These are phyloP conservation scores for Poecile atricapillus DNA, from an alignment of 2,113 vertebrate genomes.

Conservation along the genomic window DNA sequence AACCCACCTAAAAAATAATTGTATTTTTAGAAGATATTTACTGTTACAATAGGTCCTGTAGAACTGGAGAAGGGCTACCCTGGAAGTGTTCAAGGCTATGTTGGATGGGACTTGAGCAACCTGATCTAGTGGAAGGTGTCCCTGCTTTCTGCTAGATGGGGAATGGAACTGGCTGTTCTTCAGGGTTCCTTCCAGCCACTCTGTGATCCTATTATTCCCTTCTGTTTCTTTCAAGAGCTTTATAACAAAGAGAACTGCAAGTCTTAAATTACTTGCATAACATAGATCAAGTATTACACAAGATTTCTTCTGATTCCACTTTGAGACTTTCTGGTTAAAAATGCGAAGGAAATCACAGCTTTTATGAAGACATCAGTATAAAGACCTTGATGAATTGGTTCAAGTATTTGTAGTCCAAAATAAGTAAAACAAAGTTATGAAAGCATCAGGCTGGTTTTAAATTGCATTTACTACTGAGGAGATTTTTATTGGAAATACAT, in stretches of 20 bases:
- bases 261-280: background rate
- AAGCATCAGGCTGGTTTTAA: background rate
- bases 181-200: background rate
- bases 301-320: background rate
- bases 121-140: background rate
- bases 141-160: background rate
- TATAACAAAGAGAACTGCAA: background rate
- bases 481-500: background rate
- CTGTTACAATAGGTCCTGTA: background rate
- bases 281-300: background rate
- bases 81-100: background rate
- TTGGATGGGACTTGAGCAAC: background rate
- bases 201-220: background rate
- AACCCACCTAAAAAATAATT: background rate
- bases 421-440: background rate
- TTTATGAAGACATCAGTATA: background rate
- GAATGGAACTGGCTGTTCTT: background rate
- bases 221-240: background rate
- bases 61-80: background rate
- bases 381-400: background rate
- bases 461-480: background rate
- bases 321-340: background rate
- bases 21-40: background rate
- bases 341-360: background rate
- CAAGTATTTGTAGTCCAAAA: background rate